Percentiles rank a stretch among this genome's conserved stretches.
These are phyloP conservation scores for Phoxinus phoxinus DNA, from an alignment of 2,113 vertebrate genomes.

Conservation along the genomic window DNA sequence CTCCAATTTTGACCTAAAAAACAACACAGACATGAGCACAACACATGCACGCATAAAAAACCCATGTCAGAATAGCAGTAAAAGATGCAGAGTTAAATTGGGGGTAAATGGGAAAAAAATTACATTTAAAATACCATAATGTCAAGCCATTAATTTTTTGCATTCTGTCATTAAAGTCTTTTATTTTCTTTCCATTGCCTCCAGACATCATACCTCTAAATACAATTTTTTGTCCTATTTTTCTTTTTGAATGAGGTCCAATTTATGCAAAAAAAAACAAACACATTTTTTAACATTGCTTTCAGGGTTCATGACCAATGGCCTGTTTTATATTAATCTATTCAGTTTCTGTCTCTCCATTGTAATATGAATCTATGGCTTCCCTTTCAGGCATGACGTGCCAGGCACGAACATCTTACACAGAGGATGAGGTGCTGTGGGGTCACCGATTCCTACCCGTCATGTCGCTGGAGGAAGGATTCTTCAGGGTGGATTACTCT, in stretches of 20 bases:
- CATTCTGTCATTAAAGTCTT: too few relatives aligned
- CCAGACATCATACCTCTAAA: too few relatives aligned
- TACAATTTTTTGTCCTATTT: too few relatives aligned
- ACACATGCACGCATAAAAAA: neutral
- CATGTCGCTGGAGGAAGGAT: conserved; percentile 91
- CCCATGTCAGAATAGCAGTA: neutral
- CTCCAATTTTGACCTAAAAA: neutral
- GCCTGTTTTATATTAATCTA: neutral
- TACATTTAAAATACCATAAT: too few relatives aligned
- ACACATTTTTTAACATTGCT: neutral
- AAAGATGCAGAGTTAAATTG: neutral
- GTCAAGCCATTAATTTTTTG: too few relatives aligned
- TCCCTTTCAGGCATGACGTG: conserved; percentile 84
- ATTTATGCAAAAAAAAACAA: neutral
- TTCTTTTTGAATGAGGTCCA: neutral
- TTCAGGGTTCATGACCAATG: neutral
- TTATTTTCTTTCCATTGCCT: too few relatives aligned
- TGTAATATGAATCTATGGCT: neutral
- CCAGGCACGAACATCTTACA: conserved; percentile 89
- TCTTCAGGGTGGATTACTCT: conserved; percentile 89
- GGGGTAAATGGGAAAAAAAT: neutral
- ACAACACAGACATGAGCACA: neutral
- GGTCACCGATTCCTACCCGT: conserved; percentile 88
- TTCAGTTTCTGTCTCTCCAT: neutral
- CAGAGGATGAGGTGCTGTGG: conserved; percentile 90